Percentiles rank a stretch among this genome's conserved stretches.
phyloP scores from a whole-genome alignment of 2,797 vertebrate genomes.

The Pyrocephalus nanus region DNA sequence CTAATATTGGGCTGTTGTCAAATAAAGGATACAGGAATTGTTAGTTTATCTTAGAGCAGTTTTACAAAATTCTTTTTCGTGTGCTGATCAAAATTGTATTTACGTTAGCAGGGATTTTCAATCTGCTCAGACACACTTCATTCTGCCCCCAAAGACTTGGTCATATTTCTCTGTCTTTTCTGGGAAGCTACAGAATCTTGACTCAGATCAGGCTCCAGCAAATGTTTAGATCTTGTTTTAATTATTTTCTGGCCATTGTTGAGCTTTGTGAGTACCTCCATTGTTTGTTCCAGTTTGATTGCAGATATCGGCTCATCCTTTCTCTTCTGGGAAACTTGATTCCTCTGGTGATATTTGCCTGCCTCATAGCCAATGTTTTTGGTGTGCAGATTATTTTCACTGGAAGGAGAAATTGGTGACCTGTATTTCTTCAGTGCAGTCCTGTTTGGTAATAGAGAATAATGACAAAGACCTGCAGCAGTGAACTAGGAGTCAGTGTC shows the following conservation, averaged over 20 bases:
- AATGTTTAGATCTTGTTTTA: constrained; percentile 46
- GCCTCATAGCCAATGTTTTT: not conserved
- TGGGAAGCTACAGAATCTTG: not conserved
- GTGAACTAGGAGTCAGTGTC: not conserved
- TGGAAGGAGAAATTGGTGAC: not conserved
- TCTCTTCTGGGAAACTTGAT: not conserved
- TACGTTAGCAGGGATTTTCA: not conserved
- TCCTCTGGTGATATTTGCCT: not conserved
- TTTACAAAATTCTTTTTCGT: not conserved
- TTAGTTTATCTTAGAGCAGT: not conserved
- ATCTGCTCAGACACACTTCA: not conserved
- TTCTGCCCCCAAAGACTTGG: not conserved
- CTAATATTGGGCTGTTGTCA: not conserved
- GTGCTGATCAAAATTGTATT: not conserved
- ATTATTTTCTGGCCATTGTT: constrained; percentile 54
- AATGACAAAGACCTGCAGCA: not conserved
- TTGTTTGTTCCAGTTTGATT: constrained; percentile 37
- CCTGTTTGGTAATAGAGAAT: not conserved
- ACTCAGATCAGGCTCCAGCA: not conserved
- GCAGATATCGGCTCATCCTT: constrained; percentile 12
- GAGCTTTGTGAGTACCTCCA: constrained; percentile 18
- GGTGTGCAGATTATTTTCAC: not conserved
- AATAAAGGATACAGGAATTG: not conserved
- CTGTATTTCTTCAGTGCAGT: not conserved
- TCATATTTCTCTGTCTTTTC: constrained; percentile 31